A percentile compares a stretch with the other conserved stretches of the same genome.
phyloP scores from a whole-genome alignment of 2,797 vertebrate genomes.

The Pipistrellus pipistrellus region DNA sequence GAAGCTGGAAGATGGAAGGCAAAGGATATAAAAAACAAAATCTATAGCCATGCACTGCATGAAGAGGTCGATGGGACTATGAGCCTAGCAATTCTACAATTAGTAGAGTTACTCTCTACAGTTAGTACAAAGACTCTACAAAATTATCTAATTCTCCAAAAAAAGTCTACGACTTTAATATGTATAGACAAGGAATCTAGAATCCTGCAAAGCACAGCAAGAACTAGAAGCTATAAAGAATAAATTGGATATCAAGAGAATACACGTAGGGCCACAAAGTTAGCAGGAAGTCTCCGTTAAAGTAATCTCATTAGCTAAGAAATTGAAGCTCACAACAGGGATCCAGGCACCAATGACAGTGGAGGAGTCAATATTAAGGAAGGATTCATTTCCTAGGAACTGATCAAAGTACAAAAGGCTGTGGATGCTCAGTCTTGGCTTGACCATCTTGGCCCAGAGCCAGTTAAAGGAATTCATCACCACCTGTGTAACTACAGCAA shows the following conservation, averaged over 20 bases:
- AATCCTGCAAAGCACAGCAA: not conserved
- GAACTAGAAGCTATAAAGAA: not conserved
- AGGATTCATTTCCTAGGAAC: not conserved
- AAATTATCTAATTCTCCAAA: not conserved
- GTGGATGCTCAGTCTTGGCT: not conserved
- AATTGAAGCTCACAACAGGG: not conserved
- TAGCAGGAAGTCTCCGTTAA: not conserved
- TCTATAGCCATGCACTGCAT: fast-evolving
- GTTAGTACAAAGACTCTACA: not conserved
- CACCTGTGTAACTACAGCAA: not conserved
- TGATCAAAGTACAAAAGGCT: not conserved
- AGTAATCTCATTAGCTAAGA: not conserved
- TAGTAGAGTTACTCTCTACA: not conserved
- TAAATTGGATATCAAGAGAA: not conserved
- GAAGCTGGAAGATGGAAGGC: not conserved
- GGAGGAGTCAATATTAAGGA: not conserved
- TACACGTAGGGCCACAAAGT: not conserved
- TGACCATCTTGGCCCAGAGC: not conserved
- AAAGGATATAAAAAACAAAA: not conserved
- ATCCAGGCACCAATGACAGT: not conserved
- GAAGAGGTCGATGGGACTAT: not conserved
- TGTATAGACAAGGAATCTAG: not conserved
- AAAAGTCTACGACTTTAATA: not conserved
- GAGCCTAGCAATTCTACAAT: not conserved
- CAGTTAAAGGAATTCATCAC: not conserved